Base-by-base conservation (phyloP, 2,113 vertebrate species). In the Crypturellus undulatus region DNA sequence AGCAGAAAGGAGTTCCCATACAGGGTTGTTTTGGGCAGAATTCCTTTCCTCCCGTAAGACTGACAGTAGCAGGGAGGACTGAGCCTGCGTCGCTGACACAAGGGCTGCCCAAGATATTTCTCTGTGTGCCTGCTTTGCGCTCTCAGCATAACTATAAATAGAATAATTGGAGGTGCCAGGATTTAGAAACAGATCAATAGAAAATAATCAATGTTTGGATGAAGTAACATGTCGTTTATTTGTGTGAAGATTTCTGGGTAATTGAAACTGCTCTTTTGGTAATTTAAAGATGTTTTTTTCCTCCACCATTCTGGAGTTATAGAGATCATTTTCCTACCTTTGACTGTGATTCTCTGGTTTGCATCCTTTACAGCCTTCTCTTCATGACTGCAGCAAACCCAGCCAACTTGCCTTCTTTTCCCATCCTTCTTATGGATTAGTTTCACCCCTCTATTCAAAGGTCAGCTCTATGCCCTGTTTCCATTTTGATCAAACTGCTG, bases 31-130 rank as follows among this genome's bases (percentile, higher is more conserved):
- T n/a, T 26, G 54, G n/a, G 6, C 17, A 78, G 13, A 77, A 51
- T 40, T 67, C 34, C 17, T 17, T 62, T 17, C 36, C 12, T 34
- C 32, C 70, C 40, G 18, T 42, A 59, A 82, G 72, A 70, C 40
- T 26, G 45, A 0, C 0, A 42, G 9, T 63, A 79, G 87, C 0
- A 2, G 21, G 43, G 19, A 45, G 32, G 19, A 4, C 54, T 91
- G 43, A 36, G 43, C 5, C 32, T 71, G 34, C 30, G 28, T 8
- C 45, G 79, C 34, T n/a, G 54, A 80, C 25, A n/a, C 5, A 26
- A 19, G 21, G 15, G 8, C 36, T 62, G 16, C 34, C 79, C 11
- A 80, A 76, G 42, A 45, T 45, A 73, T 19, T 54, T 87, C 32
- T 64, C 21, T 59, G 25, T 38, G 5, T 51, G 24, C 9, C 42